A percentile compares a stretch with the other conserved stretches of the same genome.
Evolutionary conservation across 2,797 vertebrate genomes (phyloP).

Genomic region (Cephalopachus bancanus): DNA sequence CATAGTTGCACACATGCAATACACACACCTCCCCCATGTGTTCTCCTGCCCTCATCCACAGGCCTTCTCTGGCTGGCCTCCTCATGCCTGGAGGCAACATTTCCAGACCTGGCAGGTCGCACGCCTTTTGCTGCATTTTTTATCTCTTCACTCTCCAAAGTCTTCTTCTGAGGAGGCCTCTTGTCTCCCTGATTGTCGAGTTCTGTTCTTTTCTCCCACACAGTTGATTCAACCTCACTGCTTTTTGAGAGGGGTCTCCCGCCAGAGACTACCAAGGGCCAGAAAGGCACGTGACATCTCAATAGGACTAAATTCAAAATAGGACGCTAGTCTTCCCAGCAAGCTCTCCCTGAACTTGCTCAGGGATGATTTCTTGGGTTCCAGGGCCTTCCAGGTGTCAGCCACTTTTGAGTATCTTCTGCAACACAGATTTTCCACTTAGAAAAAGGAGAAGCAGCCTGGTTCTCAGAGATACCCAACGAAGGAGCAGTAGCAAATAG

Average conservation of each 20-base stretch:
- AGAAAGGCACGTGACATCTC: neutral
- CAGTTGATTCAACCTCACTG: neutral
- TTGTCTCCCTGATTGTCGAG: neutral
- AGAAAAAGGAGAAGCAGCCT: neutral
- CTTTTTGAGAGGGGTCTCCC: neutral
- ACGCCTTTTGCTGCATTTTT: neutral
- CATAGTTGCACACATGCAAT: no score
- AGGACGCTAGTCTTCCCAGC: neutral
- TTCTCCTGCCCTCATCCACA: no score
- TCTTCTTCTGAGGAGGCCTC: neutral
- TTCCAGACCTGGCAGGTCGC: neutral
- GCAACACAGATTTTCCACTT: neutral
- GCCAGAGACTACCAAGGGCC: neutral
- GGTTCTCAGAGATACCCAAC: neutral
- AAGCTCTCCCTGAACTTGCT: neutral
- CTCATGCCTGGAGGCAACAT: accelerated
- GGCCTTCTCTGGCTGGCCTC: neutral
- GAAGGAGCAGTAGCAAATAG: neutral
- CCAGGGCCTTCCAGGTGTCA: neutral
- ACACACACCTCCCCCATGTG: neutral
- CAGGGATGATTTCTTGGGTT: accelerated
- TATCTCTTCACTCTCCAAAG: neutral
- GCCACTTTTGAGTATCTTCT: neutral
- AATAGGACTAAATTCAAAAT: neutral
- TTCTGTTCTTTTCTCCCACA: neutral